Percentiles rank a stretch among this genome's conserved stretches.
Conservation (phyloP, 2,113 vertebrate genomes). For the Parotia lawesii region DNA sequence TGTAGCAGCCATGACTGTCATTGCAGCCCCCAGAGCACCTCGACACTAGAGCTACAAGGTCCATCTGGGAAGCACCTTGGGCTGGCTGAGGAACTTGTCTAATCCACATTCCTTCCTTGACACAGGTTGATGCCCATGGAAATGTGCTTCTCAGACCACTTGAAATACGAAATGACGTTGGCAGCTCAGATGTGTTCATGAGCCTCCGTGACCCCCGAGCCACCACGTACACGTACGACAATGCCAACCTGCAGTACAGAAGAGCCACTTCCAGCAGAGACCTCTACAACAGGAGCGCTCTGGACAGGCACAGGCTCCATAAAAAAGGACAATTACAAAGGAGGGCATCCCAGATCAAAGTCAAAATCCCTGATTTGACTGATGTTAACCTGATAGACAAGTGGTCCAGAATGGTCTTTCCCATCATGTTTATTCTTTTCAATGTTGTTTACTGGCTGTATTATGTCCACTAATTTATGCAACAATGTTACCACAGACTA, state of each 20-base stretch:
- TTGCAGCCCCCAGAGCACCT: neutral
- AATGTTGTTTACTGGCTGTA: slow-evolving; percentile 96
- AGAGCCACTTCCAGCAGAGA: slow-evolving; percentile 82
- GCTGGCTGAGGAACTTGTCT: neutral
- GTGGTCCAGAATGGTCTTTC: slow-evolving; percentile 94
- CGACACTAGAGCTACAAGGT: neutral
- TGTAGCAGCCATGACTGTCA: neutral
- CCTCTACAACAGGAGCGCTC: slow-evolving; percentile 74
- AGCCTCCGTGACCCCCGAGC: slow-evolving; percentile 73
- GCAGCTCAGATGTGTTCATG: slow-evolving; percentile 75
- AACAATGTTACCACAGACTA: neutral
- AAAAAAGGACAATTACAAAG: slow-evolving; percentile 82
- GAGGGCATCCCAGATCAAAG: slow-evolving; percentile 89
- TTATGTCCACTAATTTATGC: slow-evolving; percentile 84
- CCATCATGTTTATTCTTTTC: slow-evolving; percentile 90
- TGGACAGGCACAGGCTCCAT: slow-evolving; percentile 78
- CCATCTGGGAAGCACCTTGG: neutral
- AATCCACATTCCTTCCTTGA: slow-evolving; percentile 35
- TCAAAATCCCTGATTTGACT: slow-evolving; percentile 93
- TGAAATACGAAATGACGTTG: slow-evolving; percentile 77
- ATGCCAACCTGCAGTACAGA: slow-evolving; percentile 87
- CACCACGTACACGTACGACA: slow-evolving; percentile 80
- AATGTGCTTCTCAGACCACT: slow-evolving; percentile 87
- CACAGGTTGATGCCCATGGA: slow-evolving; percentile 84
- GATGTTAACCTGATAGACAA: slow-evolving; percentile 96